Conservation (phyloP, 2,888 invertebrate species). For the Ditula angustiorana region DNA sequence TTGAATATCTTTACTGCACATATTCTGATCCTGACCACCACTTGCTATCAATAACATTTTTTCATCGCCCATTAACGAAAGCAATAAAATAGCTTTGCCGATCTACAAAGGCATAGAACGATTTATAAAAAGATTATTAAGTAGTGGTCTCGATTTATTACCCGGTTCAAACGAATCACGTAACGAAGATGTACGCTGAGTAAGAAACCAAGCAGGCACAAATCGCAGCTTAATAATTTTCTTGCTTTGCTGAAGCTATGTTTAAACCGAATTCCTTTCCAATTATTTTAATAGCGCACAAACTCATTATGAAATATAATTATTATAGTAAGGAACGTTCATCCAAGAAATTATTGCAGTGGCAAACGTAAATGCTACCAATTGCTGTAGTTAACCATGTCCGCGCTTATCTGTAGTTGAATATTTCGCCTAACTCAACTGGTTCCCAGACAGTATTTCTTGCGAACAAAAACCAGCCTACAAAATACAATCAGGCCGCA, state of each 20-base stretch:
- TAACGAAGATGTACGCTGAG: conserved; percentile 25
- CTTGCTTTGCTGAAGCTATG: too few species aligned
- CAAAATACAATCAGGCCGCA: conserved; percentile 50
- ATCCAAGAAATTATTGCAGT: neutral
- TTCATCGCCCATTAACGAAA: conserved; percentile 36
- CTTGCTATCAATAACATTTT: conserved; percentile 34
- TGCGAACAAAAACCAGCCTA: conserved; percentile 30
- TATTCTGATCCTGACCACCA: conserved; percentile 1
- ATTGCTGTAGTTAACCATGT: neutral
- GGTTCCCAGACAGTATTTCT: conserved; percentile 27
- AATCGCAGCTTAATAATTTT: too few species aligned
- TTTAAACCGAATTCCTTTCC: too few species aligned
- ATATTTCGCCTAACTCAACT: conserved; percentile 26
- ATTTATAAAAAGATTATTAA: conserved; percentile 40
- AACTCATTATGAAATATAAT: neutral
- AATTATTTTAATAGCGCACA: too few species aligned
- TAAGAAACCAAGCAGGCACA: conserved; percentile 12
- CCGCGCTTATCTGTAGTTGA: conserved; percentile 22
- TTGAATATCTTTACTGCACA: neutral
- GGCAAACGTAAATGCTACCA: conserved; percentile 8
- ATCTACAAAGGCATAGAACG: conserved; percentile 30
- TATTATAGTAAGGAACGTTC: neutral
- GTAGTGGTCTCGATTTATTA: conserved; percentile 36
- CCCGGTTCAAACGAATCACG: conserved; percentile 31
- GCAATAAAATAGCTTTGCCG: conserved; percentile 38